Evolutionary conservation across 2,888 invertebrate species (phyloP).

Genomic region (Drosophila mulleri): DNA sequence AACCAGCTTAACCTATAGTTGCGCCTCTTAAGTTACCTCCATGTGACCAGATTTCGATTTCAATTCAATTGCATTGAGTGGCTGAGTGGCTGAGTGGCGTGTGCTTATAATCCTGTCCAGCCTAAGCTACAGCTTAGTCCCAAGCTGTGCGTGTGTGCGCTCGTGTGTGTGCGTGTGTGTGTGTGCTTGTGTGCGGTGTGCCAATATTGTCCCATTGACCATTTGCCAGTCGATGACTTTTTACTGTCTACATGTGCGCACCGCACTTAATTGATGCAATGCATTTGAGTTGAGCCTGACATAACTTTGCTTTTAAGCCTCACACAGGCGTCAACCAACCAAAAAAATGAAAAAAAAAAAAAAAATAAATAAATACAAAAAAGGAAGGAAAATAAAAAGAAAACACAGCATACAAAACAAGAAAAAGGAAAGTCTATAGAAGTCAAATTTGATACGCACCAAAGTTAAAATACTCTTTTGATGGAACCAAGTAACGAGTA

Average conservation of each 20-base stretch:
- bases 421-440: neutral
- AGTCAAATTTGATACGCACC: neutral
- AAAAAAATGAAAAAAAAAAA: constrained; percentile 1
- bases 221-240: constrained; percentile 71
- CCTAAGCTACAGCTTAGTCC: constrained; percentile 45
- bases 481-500: neutral
- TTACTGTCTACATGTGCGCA: constrained; percentile 65
- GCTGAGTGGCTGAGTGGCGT: constrained; percentile 43
- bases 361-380: too few relatives aligned
- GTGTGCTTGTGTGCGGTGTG: constrained; percentile 16
- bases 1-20: constrained; percentile 35
- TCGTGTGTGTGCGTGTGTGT: neutral
- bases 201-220: constrained; percentile 48
- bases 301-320: constrained; percentile 74
- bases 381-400: neutral
- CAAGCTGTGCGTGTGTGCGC: constrained; percentile 16
- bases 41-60: constrained; percentile 61
- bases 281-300: constrained; percentile 67
- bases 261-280: constrained; percentile 71
- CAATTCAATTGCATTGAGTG: constrained; percentile 72
- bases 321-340: constrained; percentile 27
- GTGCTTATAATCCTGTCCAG: constrained; percentile 51
- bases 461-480: neutral
- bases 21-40: constrained; percentile 37
- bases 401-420: neutral